phyloP scores from a whole-genome alignment of 2,888 invertebrate genomes.

The Kuschelorhynchus macadamiae region DNA sequence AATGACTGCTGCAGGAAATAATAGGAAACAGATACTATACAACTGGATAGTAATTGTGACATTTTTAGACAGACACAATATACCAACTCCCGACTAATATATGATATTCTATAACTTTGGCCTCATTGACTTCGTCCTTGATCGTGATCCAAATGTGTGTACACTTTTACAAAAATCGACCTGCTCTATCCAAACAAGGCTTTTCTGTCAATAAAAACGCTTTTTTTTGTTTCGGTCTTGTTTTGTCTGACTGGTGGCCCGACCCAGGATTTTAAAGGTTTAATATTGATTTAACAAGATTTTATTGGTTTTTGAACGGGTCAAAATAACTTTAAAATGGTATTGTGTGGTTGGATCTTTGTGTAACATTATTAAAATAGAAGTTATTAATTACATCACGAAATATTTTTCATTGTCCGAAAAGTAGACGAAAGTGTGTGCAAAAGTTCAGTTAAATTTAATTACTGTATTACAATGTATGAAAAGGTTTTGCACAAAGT shows the following conservation, averaged over 20 bases:
- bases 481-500: too few relatives aligned
- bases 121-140: conserved; percentile 20
- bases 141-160: conserved; percentile 36
- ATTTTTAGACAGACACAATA: too few relatives aligned
- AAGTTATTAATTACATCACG: too few relatives aligned
- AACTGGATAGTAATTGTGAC: too few relatives aligned
- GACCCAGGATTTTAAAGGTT: conserved; percentile 21
- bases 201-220: conserved; percentile 40
- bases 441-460: too few relatives aligned
- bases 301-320: conserved; percentile 36
- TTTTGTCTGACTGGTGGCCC: conserved; percentile 31
- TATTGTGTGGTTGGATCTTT: conserved; percentile 24
- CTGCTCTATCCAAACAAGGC: conserved; percentile 37
- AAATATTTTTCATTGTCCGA: too few relatives aligned
- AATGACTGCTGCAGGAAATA: too few relatives aligned
- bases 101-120: background rate
- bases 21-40: too few relatives aligned
- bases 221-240: conserved; percentile 37
- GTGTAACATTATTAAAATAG: background rate
- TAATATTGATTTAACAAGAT: conserved; percentile 36
- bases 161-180: conserved; percentile 36
- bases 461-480: too few relatives aligned
- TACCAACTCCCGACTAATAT: too few relatives aligned
- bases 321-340: conserved; percentile 14
- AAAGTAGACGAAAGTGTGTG: too few relatives aligned